Evolutionary conservation across 2,113 vertebrate genomes (phyloP).

Genomic region (Symphodus melops): DNA sequence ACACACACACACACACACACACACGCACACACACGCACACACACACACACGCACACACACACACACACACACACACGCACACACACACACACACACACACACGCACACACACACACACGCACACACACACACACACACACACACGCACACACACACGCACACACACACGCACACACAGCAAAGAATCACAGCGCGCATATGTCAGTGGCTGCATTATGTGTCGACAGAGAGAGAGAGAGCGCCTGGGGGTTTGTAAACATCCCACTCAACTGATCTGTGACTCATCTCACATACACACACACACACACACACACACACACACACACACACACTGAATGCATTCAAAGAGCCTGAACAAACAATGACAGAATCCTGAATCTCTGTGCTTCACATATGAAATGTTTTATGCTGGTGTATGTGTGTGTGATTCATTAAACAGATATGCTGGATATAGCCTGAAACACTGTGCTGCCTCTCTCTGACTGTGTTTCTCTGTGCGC

Average conservation of each 20-base stretch:
- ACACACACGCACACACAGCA: conserved; percentile 23
- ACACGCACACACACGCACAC: conserved; percentile 21
- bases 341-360: conserved; percentile 28
- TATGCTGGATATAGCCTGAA: conserved; percentile 37
- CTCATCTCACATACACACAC: conserved; percentile 39
- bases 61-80: conserved; percentile 28
- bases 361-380: conserved; percentile 32
- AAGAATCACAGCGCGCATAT: conserved; percentile 56
- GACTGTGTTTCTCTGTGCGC: background rate
- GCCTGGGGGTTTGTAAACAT: conserved; percentile 70
- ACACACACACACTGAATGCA: conserved; percentile 11
- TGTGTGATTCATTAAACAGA: conserved; percentile 20
- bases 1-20: conserved; percentile 32
- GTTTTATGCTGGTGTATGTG: no score
- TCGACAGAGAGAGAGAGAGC: conserved; percentile 51
- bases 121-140: conserved; percentile 28
- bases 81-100: conserved; percentile 29
- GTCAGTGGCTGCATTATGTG: conserved; percentile 68
- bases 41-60: conserved; percentile 28
- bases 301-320: conserved; percentile 1
- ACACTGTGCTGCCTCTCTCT: conserved; percentile 12
- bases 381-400: conserved; percentile 12
- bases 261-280: conserved; percentile 74
- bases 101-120: conserved; percentile 25
- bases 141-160: conserved; percentile 26